Conservation (phyloP, 2,797 vertebrate species). For the Sebastiscus albofasciatus region DNA sequence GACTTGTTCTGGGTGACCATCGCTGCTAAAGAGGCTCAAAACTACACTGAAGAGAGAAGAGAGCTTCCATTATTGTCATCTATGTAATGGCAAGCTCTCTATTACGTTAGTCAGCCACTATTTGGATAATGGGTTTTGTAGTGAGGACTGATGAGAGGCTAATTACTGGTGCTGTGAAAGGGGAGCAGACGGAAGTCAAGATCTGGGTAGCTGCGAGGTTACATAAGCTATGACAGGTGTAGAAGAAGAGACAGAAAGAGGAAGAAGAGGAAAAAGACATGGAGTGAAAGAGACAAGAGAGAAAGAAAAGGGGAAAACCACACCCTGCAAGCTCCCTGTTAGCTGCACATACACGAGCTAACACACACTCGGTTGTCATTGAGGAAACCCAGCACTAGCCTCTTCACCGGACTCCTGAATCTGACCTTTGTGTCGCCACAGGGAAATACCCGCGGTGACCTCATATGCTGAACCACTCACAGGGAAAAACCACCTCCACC, state of each 20-base stretch:
- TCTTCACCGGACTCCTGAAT: constrained; percentile 26
- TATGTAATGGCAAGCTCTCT: constrained; percentile 19
- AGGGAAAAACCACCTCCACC: constrained; percentile 46
- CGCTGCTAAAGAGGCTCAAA: constrained; percentile 15
- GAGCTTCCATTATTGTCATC: constrained; percentile 18
- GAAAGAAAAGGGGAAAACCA: constrained; percentile 14
- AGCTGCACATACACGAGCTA: background rate
- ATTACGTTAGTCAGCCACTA: constrained; percentile 2
- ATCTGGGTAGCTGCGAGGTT: constrained; percentile 46
- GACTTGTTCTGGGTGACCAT: background rate
- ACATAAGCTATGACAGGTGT: constrained; percentile 61
- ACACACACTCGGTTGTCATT: constrained; percentile 3
- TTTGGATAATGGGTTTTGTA: constrained; percentile 41
- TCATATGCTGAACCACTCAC: constrained; percentile 22
- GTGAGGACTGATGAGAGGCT: constrained; percentile 48
- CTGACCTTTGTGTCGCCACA: constrained; percentile 56
- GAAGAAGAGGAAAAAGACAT: background rate
- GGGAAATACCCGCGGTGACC: constrained; percentile 55
- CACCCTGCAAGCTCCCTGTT: constrained; percentile 7
- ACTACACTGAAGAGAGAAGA: constrained; percentile 14
- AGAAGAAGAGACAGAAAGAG: constrained; percentile 13
- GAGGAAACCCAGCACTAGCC: constrained; percentile 3
- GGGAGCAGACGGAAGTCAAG: constrained; percentile 44
- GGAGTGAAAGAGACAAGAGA: background rate
- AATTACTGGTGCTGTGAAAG: constrained; percentile 48